Base-by-base conservation (phyloP, 2,797 vertebrate genomes). In the Esox lucius region DNA sequence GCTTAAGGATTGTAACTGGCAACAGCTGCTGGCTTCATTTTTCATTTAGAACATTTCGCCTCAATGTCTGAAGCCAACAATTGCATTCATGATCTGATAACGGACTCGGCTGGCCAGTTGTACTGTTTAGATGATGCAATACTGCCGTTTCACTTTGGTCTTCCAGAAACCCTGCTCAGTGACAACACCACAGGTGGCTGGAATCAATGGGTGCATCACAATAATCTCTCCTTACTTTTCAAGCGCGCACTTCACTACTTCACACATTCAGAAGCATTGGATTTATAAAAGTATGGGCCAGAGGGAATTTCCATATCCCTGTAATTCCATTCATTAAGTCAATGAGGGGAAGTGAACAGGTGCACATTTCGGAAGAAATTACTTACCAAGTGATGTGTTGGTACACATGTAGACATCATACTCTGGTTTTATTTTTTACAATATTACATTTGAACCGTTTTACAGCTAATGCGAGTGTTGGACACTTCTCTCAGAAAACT, bases 121-220 rank as follows among this genome's bases (percentile, higher is more conserved):
- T 56, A n/a, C 9, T 59, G n/a, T 59, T n/a, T 53, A 59, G 53
- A 59, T 59, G n/a, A 59, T 59, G 53, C 53, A 59, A 59, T 53
- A 19, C n/a, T n/a, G 53, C 19, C 19, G n/a, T 59, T 59, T n/a
- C 19, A 17, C n/a, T 59, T 59, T n/a, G n/a, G 8, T n/a, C 53
- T 59, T 59, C 7, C 53, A 59, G 53, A 59, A 22, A 53, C n/a
- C 9, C 53, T n/a, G 39, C 53, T 22, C 53, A 59, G n/a, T 6
- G 7, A 22, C 53, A 59, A n/a, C 53, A 59, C 19, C 19, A 59
- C 53, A 22, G 53, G 7, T 59, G 53, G 7, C 53, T 59, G 53
- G 8, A 59, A 22, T n/a, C 53, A 59, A 56, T 59, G 7, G 19
- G 19, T 22, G 53, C n/a, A 22, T 22, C n/a, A 2, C 53, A 59